phyloP scores from a whole-genome alignment of 1,140 invertebrate species.

The Cyphomyrmex costatus region DNA sequence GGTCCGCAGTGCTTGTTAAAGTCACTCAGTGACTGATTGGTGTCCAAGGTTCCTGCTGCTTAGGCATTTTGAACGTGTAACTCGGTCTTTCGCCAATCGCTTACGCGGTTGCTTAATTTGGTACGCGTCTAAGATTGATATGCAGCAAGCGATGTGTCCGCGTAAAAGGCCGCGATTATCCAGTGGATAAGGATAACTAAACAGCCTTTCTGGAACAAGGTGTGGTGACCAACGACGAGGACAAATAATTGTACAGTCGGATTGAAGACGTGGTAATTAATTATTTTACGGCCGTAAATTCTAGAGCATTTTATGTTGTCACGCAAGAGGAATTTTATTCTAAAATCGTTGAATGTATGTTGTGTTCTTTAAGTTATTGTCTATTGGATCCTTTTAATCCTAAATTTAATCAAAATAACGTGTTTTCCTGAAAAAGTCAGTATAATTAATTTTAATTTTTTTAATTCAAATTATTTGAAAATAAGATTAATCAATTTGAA shows the following conservation, averaged over 20 bases:
- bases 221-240: neutral
- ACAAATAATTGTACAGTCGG: neutral
- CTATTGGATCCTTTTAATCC: neutral
- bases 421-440: neutral
- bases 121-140: constrained; percentile 48
- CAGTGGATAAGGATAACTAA: constrained; percentile 6
- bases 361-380: neutral
- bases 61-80: constrained; percentile 76
- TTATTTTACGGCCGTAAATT: neutral
- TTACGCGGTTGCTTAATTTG: constrained; percentile 62
- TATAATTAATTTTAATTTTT: neutral
- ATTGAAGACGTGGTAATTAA: neutral
- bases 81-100: constrained; percentile 69
- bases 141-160: neutral
- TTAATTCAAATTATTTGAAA: neutral
- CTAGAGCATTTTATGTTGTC: neutral
- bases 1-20: constrained; percentile 78
- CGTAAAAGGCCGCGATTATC: neutral
- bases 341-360: neutral
- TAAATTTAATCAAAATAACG: neutral
- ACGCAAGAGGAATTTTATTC: neutral
- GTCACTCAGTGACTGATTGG: constrained; percentile 81
- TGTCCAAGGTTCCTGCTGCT: constrained; percentile 80
- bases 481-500: neutral
- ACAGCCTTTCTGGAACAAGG: neutral